Conservation (phyloP, 2,888 invertebrate genomes). For the Tinea trinotella region DNA sequence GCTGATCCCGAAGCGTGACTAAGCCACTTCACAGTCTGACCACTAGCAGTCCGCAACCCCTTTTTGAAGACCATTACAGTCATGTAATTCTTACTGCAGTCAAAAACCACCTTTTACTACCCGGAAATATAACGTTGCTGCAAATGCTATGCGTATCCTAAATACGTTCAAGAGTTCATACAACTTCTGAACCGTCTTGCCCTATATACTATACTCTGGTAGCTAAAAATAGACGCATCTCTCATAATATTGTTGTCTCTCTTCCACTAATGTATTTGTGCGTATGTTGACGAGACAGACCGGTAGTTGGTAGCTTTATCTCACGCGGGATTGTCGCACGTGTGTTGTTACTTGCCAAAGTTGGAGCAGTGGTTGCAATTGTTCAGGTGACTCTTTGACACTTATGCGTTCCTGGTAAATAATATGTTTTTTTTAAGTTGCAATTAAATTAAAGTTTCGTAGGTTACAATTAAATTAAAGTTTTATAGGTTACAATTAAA, state of each 20-base stretch:
- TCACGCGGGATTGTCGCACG: background rate
- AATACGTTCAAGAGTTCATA: slow-evolving; percentile 6
- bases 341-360: slow-evolving; percentile 3
- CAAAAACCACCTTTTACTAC: too few species aligned
- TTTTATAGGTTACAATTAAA: too few species aligned
- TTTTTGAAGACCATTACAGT: too few species aligned
- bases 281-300: slow-evolving; percentile 7
- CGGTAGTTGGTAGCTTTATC: slow-evolving; percentile 7
- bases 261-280: background rate
- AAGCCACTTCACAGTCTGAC: too few species aligned
- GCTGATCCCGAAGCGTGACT: too few species aligned
- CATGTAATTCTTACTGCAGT: too few species aligned
- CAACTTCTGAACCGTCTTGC: slow-evolving; percentile 11
- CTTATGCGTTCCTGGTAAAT: too few species aligned
- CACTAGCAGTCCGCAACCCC: too few species aligned
- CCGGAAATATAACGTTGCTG: background rate
- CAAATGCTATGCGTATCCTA: background rate
- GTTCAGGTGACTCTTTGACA: background rate
- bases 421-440: too few species aligned
- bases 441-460: too few species aligned
- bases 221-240: slow-evolving; percentile 15
- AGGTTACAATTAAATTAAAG: too few species aligned
- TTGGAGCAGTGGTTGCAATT: background rate
- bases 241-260: slow-evolving; percentile 14
- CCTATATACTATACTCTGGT: slow-evolving; percentile 17